phyloP scores from a whole-genome alignment of 2,888 invertebrate species.

The Coronaproctus castanopsis region DNA sequence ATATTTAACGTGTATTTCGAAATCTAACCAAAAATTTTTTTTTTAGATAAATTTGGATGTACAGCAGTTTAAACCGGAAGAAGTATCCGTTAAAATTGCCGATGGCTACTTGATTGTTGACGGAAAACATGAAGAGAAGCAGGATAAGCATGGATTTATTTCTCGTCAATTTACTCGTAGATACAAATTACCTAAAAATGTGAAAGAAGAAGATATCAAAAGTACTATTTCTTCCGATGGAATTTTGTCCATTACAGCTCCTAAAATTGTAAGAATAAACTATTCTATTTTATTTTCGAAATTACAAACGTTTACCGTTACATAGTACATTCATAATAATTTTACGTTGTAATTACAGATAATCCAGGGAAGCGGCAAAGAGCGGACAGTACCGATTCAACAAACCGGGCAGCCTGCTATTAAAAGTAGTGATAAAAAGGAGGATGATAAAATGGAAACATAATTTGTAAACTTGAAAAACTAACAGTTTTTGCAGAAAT shows the following conservation, averaged over 20 bases:
- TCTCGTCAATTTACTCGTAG: constrained; percentile 54
- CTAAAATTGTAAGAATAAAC: constrained; percentile 33
- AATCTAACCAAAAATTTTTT: neutral
- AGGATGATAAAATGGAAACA: no score
- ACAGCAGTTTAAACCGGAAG: constrained; percentile 55
- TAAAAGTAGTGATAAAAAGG: no score
- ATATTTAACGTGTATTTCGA: neutral
- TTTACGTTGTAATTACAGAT: no score
- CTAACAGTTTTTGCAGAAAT: no score
- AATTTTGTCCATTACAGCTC: constrained; percentile 45
- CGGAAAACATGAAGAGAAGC: constrained; percentile 55
- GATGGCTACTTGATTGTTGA: constrained; percentile 49
- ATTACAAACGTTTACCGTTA: no score
- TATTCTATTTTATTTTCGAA: no score
- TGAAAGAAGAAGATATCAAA: constrained; percentile 47
- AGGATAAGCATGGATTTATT: constrained; percentile 52
- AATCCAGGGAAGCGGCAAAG: no score
- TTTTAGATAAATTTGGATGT: constrained; percentile 48
- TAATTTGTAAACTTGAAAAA: no score
- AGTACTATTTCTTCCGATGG: constrained; percentile 59
- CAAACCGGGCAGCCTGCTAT: no score
- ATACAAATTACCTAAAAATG: constrained; percentile 53
- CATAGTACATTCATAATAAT: no score
- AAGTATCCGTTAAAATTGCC: constrained; percentile 50
- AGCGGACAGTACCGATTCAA: no score